phyloP scores from a whole-genome alignment of 1,140 invertebrate species.

The Penaeus indicus region DNA sequence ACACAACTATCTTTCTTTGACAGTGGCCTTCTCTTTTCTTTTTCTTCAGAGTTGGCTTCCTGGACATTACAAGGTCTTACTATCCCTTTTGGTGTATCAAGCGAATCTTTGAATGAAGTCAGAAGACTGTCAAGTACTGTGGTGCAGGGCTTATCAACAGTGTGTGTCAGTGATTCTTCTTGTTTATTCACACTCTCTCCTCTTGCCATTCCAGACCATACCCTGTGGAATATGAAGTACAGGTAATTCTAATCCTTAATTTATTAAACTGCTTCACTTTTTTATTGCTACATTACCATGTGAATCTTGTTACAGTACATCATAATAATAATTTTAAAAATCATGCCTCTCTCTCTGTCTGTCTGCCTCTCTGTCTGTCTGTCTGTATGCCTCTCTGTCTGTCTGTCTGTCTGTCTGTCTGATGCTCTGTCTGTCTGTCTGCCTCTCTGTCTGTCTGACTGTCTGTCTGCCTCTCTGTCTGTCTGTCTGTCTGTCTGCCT shows the following conservation, averaged over 20 bases:
- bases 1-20: slow-evolving; percentile 38
- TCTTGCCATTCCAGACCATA: slow-evolving; percentile 30
- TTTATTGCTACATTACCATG: not conserved
- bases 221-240: not conserved
- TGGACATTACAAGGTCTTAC: not conserved
- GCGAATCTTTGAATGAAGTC: not conserved
- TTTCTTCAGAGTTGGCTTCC: not conserved
- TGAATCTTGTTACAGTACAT: too few relatives aligned
- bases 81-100: slow-evolving; percentile 3
- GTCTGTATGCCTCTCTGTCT: too few relatives aligned
- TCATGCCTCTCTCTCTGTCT: too few relatives aligned
- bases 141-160: not conserved
- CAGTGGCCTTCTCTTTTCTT: not conserved
- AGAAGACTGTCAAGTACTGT: not conserved
- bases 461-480: too few relatives aligned
- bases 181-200: slow-evolving; percentile 12
- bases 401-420: too few relatives aligned
- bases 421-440: too few relatives aligned
- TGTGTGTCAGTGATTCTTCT: slow-evolving; percentile 11
- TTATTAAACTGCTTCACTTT: not conserved
- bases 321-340: too few relatives aligned
- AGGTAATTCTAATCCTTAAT: not conserved
- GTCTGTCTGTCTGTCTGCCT: too few relatives aligned
- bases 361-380: too few relatives aligned
- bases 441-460: too few relatives aligned